Base-by-base conservation (phyloP, 2,113 vertebrate genomes). In the Elaphurus davidianus region DNA sequence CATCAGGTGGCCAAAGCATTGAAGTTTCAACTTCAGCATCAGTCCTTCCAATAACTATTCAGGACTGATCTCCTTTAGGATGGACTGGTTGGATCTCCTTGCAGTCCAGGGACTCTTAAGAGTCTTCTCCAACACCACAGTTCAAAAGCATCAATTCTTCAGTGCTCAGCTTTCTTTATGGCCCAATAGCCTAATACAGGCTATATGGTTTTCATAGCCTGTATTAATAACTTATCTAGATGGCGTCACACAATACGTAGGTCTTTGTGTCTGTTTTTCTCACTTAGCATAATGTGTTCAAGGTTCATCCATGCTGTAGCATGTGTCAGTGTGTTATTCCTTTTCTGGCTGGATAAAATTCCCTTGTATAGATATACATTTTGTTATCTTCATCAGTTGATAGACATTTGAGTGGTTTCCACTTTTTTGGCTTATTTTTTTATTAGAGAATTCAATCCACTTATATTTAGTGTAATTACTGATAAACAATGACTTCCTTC, bases 201-300 rank as follows among this genome's bases (percentile, higher is more conserved):
- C 62, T 9, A 8, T n/a, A 1, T 19, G 62, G 16, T 4, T 19
- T 19, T 2, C 33, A 8, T n/a, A 16, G 62, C 62, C 62, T 67
- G 16, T 19, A 6, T 17, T 4, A 5, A 19, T 0, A 5, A 4
- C 16, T n/a, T 67, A 43, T 45, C 23, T 78, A 43, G 15, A 33
- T 9, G 8, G 10, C 23, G 5, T 6, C 27, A 2, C 4, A 21
- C 36, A 10, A 23, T 9, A 2, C 7, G 15, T 6, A 15, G 27
- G 16, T 33, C 30, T 71, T 10, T 15, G 50, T 43, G 11, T 90
- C 67, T 33, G 36, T 57, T 33, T 23, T 28, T 23, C 23, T 57
- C 52, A 14, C 40, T 45, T 2, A 9, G 28, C n/a, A 55, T 19
- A 43, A 43, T 30, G 67, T 33, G 55, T 27, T 76, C 87, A 23